A percentile compares a stretch with the other conserved stretches of the same genome.
Conservation (phyloP, 1,140 invertebrate species). For the Dinoponera quadriceps region DNA sequence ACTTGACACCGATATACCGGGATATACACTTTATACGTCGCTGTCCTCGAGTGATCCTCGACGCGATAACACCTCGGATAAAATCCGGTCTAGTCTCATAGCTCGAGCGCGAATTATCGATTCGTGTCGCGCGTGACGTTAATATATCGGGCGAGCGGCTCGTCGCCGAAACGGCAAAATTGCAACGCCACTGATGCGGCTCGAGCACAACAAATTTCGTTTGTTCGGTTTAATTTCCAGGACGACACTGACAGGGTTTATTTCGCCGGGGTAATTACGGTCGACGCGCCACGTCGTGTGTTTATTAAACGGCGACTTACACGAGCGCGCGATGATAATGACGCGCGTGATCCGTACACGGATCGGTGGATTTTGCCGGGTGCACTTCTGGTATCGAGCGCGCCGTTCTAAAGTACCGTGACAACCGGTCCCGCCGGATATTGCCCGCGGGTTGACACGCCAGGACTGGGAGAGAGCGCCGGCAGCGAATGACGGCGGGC, state of each 20-base stretch:
- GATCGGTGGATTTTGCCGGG: constrained; percentile 28
- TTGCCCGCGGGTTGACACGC: constrained; percentile 48
- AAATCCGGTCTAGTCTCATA: not conserved
- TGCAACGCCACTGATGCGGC: constrained; percentile 16
- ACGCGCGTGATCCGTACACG: constrained; percentile 39
- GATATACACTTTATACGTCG: no score
- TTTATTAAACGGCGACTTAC: constrained; percentile 61
- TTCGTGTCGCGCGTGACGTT: not conserved
- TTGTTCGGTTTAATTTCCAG: constrained; percentile 64
- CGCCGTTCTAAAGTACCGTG: constrained; percentile 27
- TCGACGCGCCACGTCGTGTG: constrained; percentile 41
- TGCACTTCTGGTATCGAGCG: constrained; percentile 47
- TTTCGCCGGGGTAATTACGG: constrained; percentile 62
- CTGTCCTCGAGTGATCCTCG: no score
- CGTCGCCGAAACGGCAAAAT: constrained; percentile 36
- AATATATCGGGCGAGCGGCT: not conserved
- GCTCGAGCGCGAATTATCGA: not conserved
- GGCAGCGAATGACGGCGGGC: constrained; percentile 24
- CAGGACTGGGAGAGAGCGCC: constrained; percentile 15
- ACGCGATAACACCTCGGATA: no score
- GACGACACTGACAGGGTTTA: constrained; percentile 49
- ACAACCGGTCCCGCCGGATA: constrained; percentile 48
- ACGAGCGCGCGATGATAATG: constrained; percentile 51
- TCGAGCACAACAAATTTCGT: constrained; percentile 47
- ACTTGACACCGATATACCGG: no score